phyloP scores from a whole-genome alignment of 2,113 vertebrate genomes.

The Solea senegalensis region DNA sequence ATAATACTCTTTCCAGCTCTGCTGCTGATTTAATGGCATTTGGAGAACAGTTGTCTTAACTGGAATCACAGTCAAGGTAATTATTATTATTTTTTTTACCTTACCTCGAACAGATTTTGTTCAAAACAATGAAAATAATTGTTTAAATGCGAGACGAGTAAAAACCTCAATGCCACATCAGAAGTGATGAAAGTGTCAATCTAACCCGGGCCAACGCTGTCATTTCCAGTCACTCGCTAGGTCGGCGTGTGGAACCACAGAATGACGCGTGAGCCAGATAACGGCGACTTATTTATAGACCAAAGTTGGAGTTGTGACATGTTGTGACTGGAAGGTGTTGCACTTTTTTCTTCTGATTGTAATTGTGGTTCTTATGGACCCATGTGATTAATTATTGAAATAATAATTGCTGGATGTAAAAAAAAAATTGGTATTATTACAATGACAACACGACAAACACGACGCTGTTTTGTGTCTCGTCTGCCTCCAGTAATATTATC shows the following conservation, averaged over 20 bases:
- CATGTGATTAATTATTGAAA: not conserved
- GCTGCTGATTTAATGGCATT: too few relatives aligned
- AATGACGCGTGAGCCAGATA: conserved; percentile 25
- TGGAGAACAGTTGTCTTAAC: too few relatives aligned
- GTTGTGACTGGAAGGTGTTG: conserved; percentile 7
- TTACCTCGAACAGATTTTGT: too few relatives aligned
- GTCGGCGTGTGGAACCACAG: not conserved
- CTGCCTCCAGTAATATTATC: not conserved
- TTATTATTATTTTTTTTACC: too few relatives aligned
- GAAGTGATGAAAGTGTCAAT: not conserved
- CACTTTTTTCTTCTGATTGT: not conserved
- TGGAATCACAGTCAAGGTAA: too few relatives aligned
- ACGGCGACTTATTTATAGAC: conserved; percentile 29
- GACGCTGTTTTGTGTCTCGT: not conserved
- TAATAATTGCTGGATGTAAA: too few relatives aligned
- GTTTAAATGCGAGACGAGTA: not conserved
- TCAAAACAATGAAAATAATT: too few relatives aligned
- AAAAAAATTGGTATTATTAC: too few relatives aligned
- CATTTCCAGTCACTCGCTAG: conserved; percentile 2
- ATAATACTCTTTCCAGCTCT: too few relatives aligned
- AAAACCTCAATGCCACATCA: not conserved
- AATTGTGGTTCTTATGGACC: not conserved
- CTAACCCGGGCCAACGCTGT: conserved; percentile 18
- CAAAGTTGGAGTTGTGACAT: conserved; percentile 29
- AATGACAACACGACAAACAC: too few relatives aligned